Evolutionary conservation across 2,797 vertebrate species (phyloP), one percentile per base, ranked within the genome.

Genomic region (Sparus aurata): DNA sequence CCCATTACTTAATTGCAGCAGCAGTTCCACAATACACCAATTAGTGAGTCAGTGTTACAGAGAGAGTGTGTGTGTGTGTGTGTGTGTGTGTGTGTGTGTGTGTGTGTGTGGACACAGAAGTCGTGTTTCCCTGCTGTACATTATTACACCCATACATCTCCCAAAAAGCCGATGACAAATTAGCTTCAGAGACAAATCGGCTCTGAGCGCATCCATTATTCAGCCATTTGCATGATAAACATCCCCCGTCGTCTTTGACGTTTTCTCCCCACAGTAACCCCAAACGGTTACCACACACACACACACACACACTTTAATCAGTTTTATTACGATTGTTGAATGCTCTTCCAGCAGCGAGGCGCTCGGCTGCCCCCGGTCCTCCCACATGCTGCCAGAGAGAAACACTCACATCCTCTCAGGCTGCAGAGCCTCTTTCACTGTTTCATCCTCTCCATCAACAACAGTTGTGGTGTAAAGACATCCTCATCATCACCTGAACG

Each of bases 81-180:
- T n/a, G n/a, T n/a, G n/a, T n/a, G n/a, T n/a, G n/a, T n/a, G n/a
- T n/a, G n/a, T n/a, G n/a, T n/a, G n/a, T n/a, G n/a, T 8, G 34
- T 47, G 55, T 46, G 12, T 72, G 27, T 23, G 60, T 27, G 61
- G 1, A 63, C 53, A 12, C 12, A 73, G 12, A 50, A 57, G 73
- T 55, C 2, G 2, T 12, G 18, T 74, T 64, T 67, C 4, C 2
- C 49, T 58, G 60, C 70, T 69, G 25, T 61, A 20, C 18, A 5
- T 69, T 69, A 62, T 78, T 80, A 45, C 71, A 34, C 65, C 59
- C 77, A 54, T 62, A 82, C 63, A 87, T 85, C 82, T 86, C 80
- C 77, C 70, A 82, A 83, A 88, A 73, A 86, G 75, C 80, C 1
- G 45, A 79, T 79, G 77, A 85, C 78, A 87, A 83, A 89, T 84